phyloP scores from a whole-genome alignment of 1,140 invertebrate species.

The Drosophila kurseongensis region DNA sequence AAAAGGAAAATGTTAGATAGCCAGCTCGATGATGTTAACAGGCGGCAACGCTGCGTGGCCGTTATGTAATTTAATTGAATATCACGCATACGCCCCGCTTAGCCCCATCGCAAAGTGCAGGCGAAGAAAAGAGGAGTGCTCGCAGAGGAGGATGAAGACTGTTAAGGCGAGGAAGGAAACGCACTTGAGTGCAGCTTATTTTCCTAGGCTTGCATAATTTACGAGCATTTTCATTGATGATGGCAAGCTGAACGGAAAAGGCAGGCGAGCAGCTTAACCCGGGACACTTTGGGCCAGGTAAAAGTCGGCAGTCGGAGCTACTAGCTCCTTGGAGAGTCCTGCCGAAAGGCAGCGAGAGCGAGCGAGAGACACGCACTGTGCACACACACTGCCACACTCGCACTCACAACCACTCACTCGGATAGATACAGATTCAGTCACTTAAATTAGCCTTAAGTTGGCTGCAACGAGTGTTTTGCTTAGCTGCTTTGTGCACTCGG shows the following conservation, averaged over 20 bases:
- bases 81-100: conserved; percentile 41
- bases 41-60: conserved; percentile 5
- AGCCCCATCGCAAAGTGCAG: conserved; percentile 18
- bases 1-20: background rate
- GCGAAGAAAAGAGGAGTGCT: conserved; percentile 1
- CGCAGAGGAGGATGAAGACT: background rate
- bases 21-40: background rate
- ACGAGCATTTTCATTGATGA: conserved; percentile 79
- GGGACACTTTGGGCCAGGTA: conserved; percentile 44
- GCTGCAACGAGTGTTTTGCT: conserved; percentile 76
- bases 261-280: conserved; percentile 37
- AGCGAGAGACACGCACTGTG: conserved; percentile 50
- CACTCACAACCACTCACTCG: conserved; percentile 11
- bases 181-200: conserved; percentile 79
- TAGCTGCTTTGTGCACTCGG: conserved; percentile 72
- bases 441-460: conserved; percentile 78
- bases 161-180: conserved; percentile 25
- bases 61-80: conserved; percentile 36
- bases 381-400: conserved; percentile 16
- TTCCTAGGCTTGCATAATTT: conserved; percentile 81
- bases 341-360: background rate
- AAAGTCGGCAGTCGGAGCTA: conserved; percentile 27
- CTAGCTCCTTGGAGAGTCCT: conserved; percentile 16
- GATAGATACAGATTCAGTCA: conserved; percentile 57
- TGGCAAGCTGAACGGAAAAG: conserved; percentile 53